Evolutionary conservation across 92 coral and sea anemone species (phyloP), one percentile per base, ranked within the genome.

Genomic region (Metridium senile): DNA sequence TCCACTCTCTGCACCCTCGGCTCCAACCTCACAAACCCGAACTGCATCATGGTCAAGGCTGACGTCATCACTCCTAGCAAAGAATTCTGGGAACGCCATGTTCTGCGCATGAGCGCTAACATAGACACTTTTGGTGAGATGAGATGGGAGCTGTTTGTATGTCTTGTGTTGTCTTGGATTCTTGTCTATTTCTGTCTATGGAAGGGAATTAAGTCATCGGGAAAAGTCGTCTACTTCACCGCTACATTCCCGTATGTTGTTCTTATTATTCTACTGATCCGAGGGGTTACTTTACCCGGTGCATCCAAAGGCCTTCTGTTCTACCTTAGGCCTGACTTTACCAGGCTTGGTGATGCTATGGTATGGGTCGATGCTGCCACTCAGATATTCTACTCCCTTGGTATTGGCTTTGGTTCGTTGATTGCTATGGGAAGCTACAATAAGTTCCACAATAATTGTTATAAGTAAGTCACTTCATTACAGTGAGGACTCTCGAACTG

Each of bases 141-240:
- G 61, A 85, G 99, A 32, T 93, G 97, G 91, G 93, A 92, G 74
- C 88, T 96, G 75, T 76, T 96, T 25, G 68, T 96, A 13, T 88
- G 89, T 17, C 88, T 96, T 20, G 79, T 96, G 33, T 81, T 96
- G 7, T 96, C 99, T 46, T 96, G 99, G 99, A 72, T 96, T 34
- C 62, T 96, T 78, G 99, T 96, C 10, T 96, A 96, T 58, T 96
- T 96, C 81, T 96, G 99, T 71, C 66, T 96, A 67, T 96, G 99
- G 99, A 96, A 96, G 66, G 99, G 99, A 7, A 96, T 96, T 87
- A 96, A 96, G 84, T 96, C 99, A 7, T 96, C 99, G 17, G 98
- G 84, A 4, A 79, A 79, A 70, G 99, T 96, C n/a, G 99, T 96
- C 25, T 96, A 96, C 72, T 96, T 96, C 78, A 96, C 99, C 0